Evolutionary conservation across 2,797 vertebrate genomes (phyloP).

Genomic region (Urosaurus nigricauda): DNA sequence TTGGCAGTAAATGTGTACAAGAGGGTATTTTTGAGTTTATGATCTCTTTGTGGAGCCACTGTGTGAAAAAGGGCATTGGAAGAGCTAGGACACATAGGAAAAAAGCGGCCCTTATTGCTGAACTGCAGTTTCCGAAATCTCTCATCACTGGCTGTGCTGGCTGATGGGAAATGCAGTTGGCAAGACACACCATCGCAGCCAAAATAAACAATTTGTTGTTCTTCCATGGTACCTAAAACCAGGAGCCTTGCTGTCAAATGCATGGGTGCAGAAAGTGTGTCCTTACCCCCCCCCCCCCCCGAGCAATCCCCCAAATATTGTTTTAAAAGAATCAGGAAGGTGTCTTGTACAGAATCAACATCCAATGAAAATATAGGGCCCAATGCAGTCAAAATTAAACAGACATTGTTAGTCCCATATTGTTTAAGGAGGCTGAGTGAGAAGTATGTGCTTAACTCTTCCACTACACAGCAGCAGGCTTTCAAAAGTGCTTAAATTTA

Average conservation of each 20-base stretch:
- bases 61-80: not conserved
- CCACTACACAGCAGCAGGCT: not conserved
- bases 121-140: not conserved
- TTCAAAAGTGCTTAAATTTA: constrained; percentile 3
- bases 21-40: not conserved
- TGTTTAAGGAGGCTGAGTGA: not conserved
- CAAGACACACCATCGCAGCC: no score
- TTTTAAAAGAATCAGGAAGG: no score
- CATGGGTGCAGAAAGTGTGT: no score
- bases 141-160: not conserved
- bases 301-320: no score
- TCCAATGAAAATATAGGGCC: not conserved
- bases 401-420: no score
- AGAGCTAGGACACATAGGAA: not conserved
- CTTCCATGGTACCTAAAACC: no score
- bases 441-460: not conserved
- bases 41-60: not conserved
- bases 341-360: not conserved
- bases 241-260: no score
- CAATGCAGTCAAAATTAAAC: not conserved
- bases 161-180: not conserved
- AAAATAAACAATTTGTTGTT: no score
- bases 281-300: no score
- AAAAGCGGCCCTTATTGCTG: not conserved
- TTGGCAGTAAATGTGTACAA: no score